phyloP scores from a whole-genome alignment of 2,888 invertebrate genomes.

The Andrena minutula region DNA sequence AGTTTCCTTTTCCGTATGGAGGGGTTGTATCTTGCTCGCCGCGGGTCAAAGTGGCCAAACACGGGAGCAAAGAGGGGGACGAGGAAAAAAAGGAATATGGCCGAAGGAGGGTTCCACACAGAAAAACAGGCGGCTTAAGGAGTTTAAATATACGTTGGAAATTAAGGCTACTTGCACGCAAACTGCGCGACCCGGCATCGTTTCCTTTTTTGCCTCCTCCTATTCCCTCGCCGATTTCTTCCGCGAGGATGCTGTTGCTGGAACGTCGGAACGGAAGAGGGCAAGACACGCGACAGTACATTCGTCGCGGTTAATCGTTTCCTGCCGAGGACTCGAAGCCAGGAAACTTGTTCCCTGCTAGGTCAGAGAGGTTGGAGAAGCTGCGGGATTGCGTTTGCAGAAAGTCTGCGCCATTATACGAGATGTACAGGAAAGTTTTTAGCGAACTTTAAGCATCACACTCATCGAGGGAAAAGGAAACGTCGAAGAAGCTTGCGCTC shows the following conservation, averaged over 20 bases:
- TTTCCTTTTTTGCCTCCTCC: constrained; percentile 43
- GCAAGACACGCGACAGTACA: constrained; percentile 23
- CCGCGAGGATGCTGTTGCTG: constrained; percentile 17
- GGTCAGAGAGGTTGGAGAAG: background rate
- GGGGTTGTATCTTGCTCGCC: constrained; percentile 63
- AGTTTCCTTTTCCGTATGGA: constrained; percentile 68
- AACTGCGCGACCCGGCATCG: constrained; percentile 34
- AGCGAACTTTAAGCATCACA: background rate
- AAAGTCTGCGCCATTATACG: background rate
- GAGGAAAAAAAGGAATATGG: constrained; percentile 37
- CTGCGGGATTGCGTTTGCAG: background rate
- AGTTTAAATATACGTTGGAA: constrained; percentile 79
- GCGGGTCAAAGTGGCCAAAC: constrained; percentile 64
- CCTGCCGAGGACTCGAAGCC: constrained; percentile 11
- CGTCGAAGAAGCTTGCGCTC: background rate
- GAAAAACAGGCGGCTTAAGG: constrained; percentile 74
- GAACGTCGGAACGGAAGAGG: constrained; percentile 1
- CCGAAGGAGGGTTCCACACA: constrained; percentile 17
- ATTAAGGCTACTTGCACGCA: constrained; percentile 74
- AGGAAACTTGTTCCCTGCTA: background rate
- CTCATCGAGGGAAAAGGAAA: background rate
- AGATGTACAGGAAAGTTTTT: background rate
- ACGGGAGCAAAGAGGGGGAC: constrained; percentile 39
- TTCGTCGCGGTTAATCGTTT: constrained; percentile 57
- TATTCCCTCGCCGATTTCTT: constrained; percentile 43